Percentiles rank a stretch among this genome's conserved stretches.
phyloP scores from a whole-genome alignment of 2,888 invertebrate species.

The Perizoma affinitatum region DNA sequence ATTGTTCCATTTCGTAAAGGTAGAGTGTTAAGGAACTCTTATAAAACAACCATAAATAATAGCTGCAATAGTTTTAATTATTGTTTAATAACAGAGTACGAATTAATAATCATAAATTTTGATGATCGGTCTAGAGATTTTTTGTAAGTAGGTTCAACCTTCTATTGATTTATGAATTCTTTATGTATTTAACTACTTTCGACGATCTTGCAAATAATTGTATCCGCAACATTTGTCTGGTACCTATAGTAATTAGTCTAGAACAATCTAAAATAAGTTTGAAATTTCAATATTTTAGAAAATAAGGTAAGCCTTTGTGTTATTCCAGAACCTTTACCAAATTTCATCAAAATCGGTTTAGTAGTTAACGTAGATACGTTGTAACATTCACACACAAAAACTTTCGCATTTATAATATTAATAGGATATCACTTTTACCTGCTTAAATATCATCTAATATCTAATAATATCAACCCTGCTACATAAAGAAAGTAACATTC shows the following conservation, averaged over 20 bases:
- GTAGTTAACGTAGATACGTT: no score
- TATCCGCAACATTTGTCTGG: neutral
- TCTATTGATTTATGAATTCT: conserved; percentile 16
- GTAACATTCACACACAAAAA: no score
- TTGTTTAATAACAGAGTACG: conserved; percentile 24
- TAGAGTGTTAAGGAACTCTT: neutral
- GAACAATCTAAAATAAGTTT: no score
- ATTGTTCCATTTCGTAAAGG: conserved; percentile 5
- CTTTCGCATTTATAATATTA: no score
- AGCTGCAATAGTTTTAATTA: conserved; percentile 19
- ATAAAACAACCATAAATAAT: conserved; percentile 25
- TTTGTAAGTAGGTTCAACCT: neutral
- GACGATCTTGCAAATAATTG: conserved; percentile 17
- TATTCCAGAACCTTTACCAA: no score
- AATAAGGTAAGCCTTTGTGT: no score
- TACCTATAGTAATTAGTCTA: no score
- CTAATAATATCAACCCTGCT: neutral
- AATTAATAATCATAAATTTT: conserved; percentile 28
- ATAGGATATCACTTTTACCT: neutral
- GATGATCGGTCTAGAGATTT: conserved; percentile 28
- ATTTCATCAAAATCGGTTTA: no score
- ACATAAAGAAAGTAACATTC: conserved; percentile 1
- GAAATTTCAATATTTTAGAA: no score
- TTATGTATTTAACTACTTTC: conserved; percentile 18
- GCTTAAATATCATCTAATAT: no score